Base-by-base conservation (phyloP, 2,888 invertebrate species). In the Stegana nigrithorax region DNA sequence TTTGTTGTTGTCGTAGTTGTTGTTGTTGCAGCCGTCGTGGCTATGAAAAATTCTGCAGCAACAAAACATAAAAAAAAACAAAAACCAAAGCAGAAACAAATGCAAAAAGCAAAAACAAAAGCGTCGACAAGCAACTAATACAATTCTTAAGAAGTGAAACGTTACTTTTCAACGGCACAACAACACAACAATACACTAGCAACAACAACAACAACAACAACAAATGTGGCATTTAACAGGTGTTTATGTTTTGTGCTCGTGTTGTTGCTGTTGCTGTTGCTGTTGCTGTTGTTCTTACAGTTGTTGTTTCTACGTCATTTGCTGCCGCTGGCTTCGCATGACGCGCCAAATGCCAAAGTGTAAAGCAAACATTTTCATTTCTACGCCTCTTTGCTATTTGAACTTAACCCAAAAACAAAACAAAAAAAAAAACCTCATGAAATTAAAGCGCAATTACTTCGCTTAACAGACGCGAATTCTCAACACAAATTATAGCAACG, bases 351-450 rank as follows among this genome's bases (percentile, higher is more conserved):
- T 68, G 67, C 62, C 62, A 66, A 60, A 58, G 57, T n/a, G n/a
- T 61, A 60, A 61, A 61, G 36, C 32, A 32, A 53, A 53, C 17
- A 29, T n/a, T 51, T 50, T 50, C 14, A 25, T 44, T 17, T 42
- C 8, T 42, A 17, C 42, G 8, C 14, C 42, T 7, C 42, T 47
- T 21, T n/a, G 32, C 23, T 7, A 63, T 63, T 64, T 69, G 72
- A 71, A 72, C 72, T 66, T 71, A 67, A 69, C 69, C 71, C 63
- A 64, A 71, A 65, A 60, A 23, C 53, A 50, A 45, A 29, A 25
- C 21, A 42, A 39, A 7, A 29, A 29, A 29, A 29, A 7, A 29
- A 29, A 29, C 14, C n/a, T 14, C 39, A n/a, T n/a, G 12, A 32
- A 36, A 10, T 36, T n/a, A 3, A 36, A 36, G 36, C 36, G 36